Evolutionary conservation across 1,140 invertebrate species (phyloP).

Genomic region (Oscheius sp.): DNA sequence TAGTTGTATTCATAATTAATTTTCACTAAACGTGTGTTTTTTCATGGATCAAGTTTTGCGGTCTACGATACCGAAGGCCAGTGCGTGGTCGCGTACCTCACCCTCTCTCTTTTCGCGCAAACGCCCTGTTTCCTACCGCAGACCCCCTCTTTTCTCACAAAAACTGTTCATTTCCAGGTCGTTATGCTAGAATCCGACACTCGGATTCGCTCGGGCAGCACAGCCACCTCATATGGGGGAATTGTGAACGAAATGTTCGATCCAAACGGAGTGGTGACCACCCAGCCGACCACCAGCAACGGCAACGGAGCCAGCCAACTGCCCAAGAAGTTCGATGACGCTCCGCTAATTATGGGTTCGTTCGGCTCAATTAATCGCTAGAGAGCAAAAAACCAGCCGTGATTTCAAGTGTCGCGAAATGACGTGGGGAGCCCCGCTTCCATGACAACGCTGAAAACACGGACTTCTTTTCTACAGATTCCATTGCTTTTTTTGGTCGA

Average conservation of each 20-base stretch:
- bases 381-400: not conserved
- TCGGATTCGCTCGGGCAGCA: not conserved
- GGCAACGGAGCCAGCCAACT: not conserved
- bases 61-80: too few relatives aligned
- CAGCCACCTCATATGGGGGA: conserved; percentile 27
- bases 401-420: too few relatives aligned
- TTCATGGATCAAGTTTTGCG: too few relatives aligned
- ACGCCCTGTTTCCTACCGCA: too few relatives aligned
- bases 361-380: not conserved
- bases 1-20: too few relatives aligned
- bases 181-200: conserved; percentile 1
- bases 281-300: conserved; percentile 2
- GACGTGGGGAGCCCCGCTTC: too few relatives aligned
- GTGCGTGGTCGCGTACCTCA: too few relatives aligned
- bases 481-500: too few relatives aligned
- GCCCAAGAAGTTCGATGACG: not conserved
- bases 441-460: too few relatives aligned
- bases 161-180: not conserved
- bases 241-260: conserved; percentile 37
- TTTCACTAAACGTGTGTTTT: too few relatives aligned
- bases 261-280: conserved; percentile 5
- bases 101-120: too few relatives aligned
- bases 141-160: not conserved
- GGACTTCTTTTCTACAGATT: too few relatives aligned
- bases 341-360: not conserved